Evolutionary conservation across 2,113 vertebrate genomes (phyloP), one percentile per base, ranked within the genome.

Genomic region (Puma concolor): DNA sequence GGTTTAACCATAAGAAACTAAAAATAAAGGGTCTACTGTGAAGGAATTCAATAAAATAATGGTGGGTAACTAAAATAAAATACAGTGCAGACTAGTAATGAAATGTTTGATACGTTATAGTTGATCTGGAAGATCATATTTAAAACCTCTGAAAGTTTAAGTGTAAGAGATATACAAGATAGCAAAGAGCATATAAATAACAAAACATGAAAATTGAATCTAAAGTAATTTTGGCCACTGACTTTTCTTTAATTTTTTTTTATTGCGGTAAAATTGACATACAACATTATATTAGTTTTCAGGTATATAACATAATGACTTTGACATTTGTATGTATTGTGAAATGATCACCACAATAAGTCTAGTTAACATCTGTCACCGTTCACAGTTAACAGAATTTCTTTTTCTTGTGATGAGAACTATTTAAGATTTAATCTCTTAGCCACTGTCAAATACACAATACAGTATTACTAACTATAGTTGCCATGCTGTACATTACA

Each of bases 41-140:
- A 64, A 83, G 25, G 15, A 1, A 71, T 71, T 90, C 80, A 93
- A 76, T 91, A 91, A 94, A 94, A 57, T 52, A 67, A n/a, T 80
- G 2, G 15, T 52, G 10, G 15, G 5, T 54, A 4, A 64, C 21
- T 94, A 5, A 95, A 95, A 76, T 80, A 82, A 71, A 93, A 71
- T 7, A 44, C 4, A 9, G 0, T 60, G 4, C 0, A 5, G 21
- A 88, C 23, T 27, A 52, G 5, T 57, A 74, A 57, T 91, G 16
- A 27, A 41, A 3, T 64, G 14, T 54, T 29, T 71, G 3, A 44
- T 25, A 77, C n/a, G 54, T 5, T n/a, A 48, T 8, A 82, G 3
- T 57, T 88, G 2, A 31, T 48, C 11, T 76, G 25, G 16, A 91
- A 93, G 16, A 60, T 86, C 57, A 85, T 44, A 85, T 71, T 84